phyloP scores from a whole-genome alignment of 2,797 vertebrate genomes.

The Lophius americanus region DNA sequence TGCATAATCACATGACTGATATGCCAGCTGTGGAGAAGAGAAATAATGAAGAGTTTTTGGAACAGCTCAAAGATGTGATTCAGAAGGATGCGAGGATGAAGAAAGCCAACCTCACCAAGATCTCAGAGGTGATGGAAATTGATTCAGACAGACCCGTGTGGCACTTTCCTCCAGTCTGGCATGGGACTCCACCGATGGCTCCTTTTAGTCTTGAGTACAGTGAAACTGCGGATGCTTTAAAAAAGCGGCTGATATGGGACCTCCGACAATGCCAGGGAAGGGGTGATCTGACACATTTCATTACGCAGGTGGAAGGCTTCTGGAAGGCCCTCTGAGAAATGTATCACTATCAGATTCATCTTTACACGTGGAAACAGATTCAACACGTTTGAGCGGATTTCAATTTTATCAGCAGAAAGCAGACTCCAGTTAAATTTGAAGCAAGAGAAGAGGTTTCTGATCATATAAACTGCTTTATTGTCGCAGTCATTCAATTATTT shows the following conservation, averaged over 20 bases:
- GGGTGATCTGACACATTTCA: conserved; percentile 66
- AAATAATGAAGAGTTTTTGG: conserved; percentile 28
- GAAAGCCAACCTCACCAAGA: conserved; percentile 33
- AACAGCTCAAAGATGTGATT: conserved; percentile 45
- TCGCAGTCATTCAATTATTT: conserved; percentile 2
- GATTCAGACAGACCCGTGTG: conserved; percentile 66
- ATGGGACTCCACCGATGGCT: conserved; percentile 77
- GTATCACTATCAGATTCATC: background rate
- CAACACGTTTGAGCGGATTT: background rate
- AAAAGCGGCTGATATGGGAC: conserved; percentile 65
- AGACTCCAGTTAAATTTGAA: background rate
- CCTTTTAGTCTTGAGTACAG: conserved; percentile 72
- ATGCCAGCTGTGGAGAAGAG: conserved; percentile 39
- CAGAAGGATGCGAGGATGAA: conserved; percentile 47
- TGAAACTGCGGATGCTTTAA: conserved; percentile 69
- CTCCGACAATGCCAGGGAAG: conserved; percentile 54
- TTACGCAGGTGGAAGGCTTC: conserved; percentile 58
- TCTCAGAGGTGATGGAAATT: conserved; percentile 70
- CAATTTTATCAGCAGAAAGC: background rate
- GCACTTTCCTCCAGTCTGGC: conserved; percentile 77
- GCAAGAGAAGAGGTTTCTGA: background rate
- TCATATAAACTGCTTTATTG: conserved; percentile 21
- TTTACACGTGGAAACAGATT: background rate
- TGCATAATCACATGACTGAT: conserved; percentile 63
- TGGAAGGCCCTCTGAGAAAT: conserved; percentile 57